phyloP scores from a whole-genome alignment of 1,140 invertebrate genomes.

The Lamellibrachia luymesi region DNA sequence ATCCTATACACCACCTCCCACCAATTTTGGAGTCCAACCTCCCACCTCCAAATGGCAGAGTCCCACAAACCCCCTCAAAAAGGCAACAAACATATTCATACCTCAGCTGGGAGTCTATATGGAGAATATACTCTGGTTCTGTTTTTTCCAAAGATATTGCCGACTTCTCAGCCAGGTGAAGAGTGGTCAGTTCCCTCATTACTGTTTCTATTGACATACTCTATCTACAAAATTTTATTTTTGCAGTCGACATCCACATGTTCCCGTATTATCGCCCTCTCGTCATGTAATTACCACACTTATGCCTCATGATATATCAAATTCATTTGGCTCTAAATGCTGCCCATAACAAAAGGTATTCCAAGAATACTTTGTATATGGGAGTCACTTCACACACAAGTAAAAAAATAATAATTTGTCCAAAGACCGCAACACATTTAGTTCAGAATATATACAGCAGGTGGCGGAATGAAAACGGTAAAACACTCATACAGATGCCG shows the following conservation, averaged over 20 bases:
- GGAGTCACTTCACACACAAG: background rate
- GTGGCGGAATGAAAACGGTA: background rate
- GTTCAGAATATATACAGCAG: background rate
- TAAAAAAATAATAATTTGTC: background rate
- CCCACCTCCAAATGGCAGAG: too few relatives aligned
- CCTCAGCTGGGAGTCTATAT: constrained; percentile 19
- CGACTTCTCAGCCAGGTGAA: constrained; percentile 24
- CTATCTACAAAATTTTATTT: background rate
- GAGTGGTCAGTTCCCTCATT: background rate
- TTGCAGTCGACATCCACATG: background rate
- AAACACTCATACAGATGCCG: background rate
- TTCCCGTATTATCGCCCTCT: background rate
- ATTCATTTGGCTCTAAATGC: background rate
- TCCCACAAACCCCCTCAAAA: too few relatives aligned
- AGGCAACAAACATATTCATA: background rate
- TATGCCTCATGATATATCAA: background rate
- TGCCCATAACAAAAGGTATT: background rate
- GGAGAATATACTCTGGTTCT: constrained; percentile 24
- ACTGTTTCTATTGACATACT: background rate
- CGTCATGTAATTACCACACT: background rate
- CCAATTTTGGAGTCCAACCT: too few relatives aligned
- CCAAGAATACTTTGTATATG: background rate
- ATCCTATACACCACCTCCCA: too few relatives aligned
- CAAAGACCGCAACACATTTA: background rate
- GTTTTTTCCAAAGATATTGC: constrained; percentile 19